phyloP scores from a whole-genome alignment of 2,113 vertebrate species.

The Bos javanicus region DNA sequence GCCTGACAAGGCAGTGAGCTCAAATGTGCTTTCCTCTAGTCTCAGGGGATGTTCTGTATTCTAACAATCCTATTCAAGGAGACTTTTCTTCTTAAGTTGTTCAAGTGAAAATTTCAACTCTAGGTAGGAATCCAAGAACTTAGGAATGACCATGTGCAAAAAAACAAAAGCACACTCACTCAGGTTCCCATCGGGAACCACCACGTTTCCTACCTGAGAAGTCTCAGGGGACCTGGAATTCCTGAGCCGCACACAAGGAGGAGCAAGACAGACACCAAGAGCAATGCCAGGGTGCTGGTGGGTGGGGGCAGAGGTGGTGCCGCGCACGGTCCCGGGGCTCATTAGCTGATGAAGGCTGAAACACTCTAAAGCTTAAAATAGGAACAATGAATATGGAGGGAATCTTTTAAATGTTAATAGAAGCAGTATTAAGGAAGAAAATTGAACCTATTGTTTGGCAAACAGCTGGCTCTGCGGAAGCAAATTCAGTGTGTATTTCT shows the following conservation, averaged over 20 bases:
- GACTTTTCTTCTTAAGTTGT: neutral
- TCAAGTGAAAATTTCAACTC: neutral
- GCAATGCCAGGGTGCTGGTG: neutral
- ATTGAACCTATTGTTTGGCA: slow-evolving; percentile 67
- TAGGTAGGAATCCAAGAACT: slow-evolving; percentile 15
- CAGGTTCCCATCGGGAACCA: neutral
- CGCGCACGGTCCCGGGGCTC: neutral
- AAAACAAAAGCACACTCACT: rapidly evolving
- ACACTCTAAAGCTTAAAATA: slow-evolving; percentile 60
- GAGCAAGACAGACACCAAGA: neutral
- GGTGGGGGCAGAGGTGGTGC: slow-evolving; percentile 1
- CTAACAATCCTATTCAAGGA: neutral
- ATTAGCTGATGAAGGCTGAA: slow-evolving; percentile 46
- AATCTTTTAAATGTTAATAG: slow-evolving; percentile 70
- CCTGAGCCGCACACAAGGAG: neutral
- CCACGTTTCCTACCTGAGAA: neutral
- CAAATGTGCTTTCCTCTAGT: neutral
- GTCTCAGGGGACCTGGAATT: neutral
- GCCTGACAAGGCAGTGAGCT: neutral
- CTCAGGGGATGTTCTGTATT: neutral
- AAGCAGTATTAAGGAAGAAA: slow-evolving; percentile 58
- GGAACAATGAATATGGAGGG: slow-evolving; percentile 70
- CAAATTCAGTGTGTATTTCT: slow-evolving; percentile 43
- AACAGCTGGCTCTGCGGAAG: slow-evolving; percentile 61
- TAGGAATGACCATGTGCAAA: neutral